Evolutionary conservation across 2,113 vertebrate species (phyloP), one percentile per base, ranked within the genome.

Genomic region (Triplophysa tibetana): DNA sequence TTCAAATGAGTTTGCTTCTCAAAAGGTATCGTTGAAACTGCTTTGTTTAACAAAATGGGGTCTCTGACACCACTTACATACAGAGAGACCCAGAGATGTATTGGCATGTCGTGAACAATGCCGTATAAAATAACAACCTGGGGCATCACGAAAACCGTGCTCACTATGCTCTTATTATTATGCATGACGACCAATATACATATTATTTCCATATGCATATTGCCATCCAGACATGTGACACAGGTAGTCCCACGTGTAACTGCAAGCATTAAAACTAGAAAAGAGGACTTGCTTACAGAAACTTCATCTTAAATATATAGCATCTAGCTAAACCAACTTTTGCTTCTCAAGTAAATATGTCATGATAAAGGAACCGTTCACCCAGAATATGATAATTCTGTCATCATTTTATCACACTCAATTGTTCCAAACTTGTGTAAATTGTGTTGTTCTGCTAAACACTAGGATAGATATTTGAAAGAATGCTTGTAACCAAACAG

Each of bases 191-290:
- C 72, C 38, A 11, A 3, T 43, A 61, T 74, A 17, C 56, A 19
- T 43, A 75, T 9, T 24, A 74, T 75, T 62, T 62, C 38, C 58
- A 62, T 75, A 75, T 62, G 38, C 38, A 45, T 61, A 43, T 75
- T 63, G 4, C 8, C 56, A 29, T 19, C 4, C 23, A 70, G 43
- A 23, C 67, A 17, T 4, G 3, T 43, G 70, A 11, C 56, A 33
- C 29, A 33, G 29, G 29, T 5, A 26, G 6, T 29, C n/a, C 24
- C 33, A 26, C 26, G 17, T 56, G 33, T 38, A 72, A 14, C 50
- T n/a, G 26, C 19, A 21, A 2, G 26, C 2, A 8, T 58, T 21
- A n/a, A 56, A 38, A 72, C 68, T n/a, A 33, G 24, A 21, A 12
- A n/a, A 54, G 29, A 52, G 19, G 19, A 56, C 8, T 6, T 54